phyloP scores from a whole-genome alignment of 2,797 vertebrate species.

The Sebastolobus altivelis region DNA sequence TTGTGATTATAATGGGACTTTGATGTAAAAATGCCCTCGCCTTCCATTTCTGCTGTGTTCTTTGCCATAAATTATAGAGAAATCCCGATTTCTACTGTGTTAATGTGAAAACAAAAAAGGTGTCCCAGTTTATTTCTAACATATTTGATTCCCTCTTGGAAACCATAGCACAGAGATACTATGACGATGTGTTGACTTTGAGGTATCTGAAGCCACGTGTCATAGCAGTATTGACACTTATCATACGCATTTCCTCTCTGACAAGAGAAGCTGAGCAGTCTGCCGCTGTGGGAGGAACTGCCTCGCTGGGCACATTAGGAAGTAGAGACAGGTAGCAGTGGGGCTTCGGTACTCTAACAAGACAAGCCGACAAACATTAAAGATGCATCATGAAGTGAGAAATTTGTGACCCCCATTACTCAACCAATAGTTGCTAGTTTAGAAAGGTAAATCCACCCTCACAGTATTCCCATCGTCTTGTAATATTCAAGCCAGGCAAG shows the following conservation, averaged over 20 bases:
- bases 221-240: conserved; percentile 20
- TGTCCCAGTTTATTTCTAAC: conserved; percentile 17
- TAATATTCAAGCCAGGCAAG: background rate
- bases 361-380: background rate
- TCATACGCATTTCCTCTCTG: background rate
- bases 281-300: background rate
- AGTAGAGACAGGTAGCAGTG: background rate
- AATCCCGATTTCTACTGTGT: conserved; percentile 13
- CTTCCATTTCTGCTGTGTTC: conserved; percentile 11
- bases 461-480: background rate
- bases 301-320: conserved; percentile 11
- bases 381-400: conserved; percentile 6
- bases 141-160: conserved; percentile 17
- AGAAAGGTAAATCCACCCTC: conserved; percentile 59
- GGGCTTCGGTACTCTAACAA: conserved; percentile 1
- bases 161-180: conserved; percentile 24
- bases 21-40: conserved; percentile 14
- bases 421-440: background rate
- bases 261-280: background rate
- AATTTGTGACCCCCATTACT: background rate
- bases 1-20: conserved; percentile 33
- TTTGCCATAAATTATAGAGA: conserved; percentile 17
- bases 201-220: conserved; percentile 52
- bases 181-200: conserved; percentile 36
- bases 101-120: conserved; percentile 27